Conservation (phyloP, 2,888 invertebrate species). For the Stegophylla sp. region DNA sequence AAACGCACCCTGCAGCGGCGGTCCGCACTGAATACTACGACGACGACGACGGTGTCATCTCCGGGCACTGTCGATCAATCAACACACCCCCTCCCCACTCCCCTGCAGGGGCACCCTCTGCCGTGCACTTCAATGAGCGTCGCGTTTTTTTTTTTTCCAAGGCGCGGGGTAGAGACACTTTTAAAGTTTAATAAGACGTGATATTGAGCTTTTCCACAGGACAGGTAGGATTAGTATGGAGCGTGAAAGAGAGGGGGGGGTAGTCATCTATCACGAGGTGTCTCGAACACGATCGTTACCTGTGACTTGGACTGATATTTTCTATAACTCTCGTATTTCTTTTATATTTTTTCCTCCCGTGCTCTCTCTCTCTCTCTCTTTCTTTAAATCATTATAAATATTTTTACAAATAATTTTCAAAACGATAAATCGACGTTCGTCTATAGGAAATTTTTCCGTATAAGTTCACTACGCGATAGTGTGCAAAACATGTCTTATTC, state of each 20-base stretch:
- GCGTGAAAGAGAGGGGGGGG: slow-evolving; percentile 33
- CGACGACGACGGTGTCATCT: slow-evolving; percentile 56
- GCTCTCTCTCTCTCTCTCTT: too few species aligned
- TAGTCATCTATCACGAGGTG: slow-evolving; percentile 48
- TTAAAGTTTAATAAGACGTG: slow-evolving; percentile 53
- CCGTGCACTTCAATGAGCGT: not conserved
- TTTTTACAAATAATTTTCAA: not conserved
- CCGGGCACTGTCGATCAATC: slow-evolving; percentile 55
- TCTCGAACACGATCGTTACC: slow-evolving; percentile 48
- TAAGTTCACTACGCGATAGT: too few species aligned
- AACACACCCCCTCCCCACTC: slow-evolving; percentile 41
- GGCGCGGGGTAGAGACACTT: slow-evolving; percentile 14
- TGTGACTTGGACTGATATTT: slow-evolving; percentile 37
- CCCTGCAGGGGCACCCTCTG: not conserved
- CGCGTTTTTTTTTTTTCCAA: too few species aligned
- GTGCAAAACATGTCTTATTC: too few species aligned
- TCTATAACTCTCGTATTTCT: not conserved
- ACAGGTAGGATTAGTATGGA: slow-evolving; percentile 40
- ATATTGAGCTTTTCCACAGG: slow-evolving; percentile 32
- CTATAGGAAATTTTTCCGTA: too few species aligned
- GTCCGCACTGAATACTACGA: too few species aligned
- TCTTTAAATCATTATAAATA: slow-evolving; percentile 10
- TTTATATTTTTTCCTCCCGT: not conserved
- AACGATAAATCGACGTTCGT: slow-evolving; percentile 3
- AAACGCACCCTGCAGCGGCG: slow-evolving; percentile 31